A percentile compares a stretch with the other conserved stretches of the same genome.
These are phyloP conservation scores for Dione vanillae DNA, from an alignment of 2,888 invertebrate species.

Conservation along the genomic window DNA sequence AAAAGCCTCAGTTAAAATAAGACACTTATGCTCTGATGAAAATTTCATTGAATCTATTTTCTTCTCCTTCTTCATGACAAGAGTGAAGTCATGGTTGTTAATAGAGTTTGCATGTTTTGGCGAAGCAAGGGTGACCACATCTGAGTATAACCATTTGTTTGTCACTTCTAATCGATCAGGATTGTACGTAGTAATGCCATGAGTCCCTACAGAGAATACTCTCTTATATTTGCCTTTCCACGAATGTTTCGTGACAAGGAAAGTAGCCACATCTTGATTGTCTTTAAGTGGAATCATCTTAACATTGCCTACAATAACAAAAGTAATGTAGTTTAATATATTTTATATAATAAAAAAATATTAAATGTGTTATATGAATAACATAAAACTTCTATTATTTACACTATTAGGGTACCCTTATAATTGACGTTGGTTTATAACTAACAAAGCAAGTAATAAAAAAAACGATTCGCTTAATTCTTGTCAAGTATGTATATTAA, in stretches of 20 bases:
- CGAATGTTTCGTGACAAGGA: slow-evolving; percentile 98
- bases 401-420: slow-evolving; percentile 19
- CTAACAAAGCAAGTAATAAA: slow-evolving; percentile 1
- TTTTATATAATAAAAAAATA: not conserved
- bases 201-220: slow-evolving; percentile 97
- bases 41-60: slow-evolving; percentile 98
- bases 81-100: slow-evolving; percentile 88
- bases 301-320: slow-evolving; percentile 76
- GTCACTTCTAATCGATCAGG: slow-evolving; percentile 87
- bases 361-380: not conserved
- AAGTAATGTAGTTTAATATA: not conserved
- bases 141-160: slow-evolving; percentile 95
- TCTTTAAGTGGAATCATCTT: slow-evolving; percentile 93
- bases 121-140: slow-evolving; percentile 89
- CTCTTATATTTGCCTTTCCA: slow-evolving; percentile 99
- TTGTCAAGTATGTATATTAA: not conserved
- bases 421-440: slow-evolving; percentile 6
- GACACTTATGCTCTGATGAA: slow-evolving; percentile 96
- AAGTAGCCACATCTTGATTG: slow-evolving; percentile 98
- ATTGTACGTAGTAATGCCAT: slow-evolving; percentile 98
- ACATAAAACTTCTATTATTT: not conserved
- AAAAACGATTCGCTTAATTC: not conserved
- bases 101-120: slow-evolving; percentile 82
- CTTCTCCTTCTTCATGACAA: slow-evolving; percentile 94
- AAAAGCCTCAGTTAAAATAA: slow-evolving; percentile 96